These are phyloP conservation scores for Muschampia plurimacula DNA, from an alignment of 2,888 invertebrate genomes.

Conservation along the genomic window DNA sequence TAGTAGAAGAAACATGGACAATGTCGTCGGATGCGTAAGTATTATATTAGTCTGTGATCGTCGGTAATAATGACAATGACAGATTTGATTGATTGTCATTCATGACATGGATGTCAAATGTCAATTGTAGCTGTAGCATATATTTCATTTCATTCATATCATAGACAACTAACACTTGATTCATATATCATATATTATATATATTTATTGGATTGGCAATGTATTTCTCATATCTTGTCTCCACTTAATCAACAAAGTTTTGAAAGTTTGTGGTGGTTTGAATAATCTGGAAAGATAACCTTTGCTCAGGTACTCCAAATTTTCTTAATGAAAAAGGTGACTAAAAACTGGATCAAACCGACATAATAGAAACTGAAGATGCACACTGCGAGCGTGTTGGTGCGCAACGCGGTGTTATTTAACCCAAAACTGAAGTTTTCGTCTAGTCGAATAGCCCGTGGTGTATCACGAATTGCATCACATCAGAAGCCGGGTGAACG, in stretches of 20 bases:
- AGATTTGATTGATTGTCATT: too few relatives aligned
- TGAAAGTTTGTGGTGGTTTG: slow-evolving; percentile 46
- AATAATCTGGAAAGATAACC: slow-evolving; percentile 80
- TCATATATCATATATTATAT: too few relatives aligned
- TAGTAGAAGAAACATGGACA: too few relatives aligned
- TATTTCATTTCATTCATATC: too few relatives aligned
- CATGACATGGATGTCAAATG: too few relatives aligned
- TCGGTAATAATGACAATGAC: too few relatives aligned
- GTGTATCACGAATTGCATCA: slow-evolving; percentile 79
- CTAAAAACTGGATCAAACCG: slow-evolving; percentile 37
- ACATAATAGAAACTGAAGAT: slow-evolving; percentile 54
- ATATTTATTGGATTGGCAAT: too few relatives aligned
- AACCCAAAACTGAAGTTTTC: slow-evolving; percentile 66
- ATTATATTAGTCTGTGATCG: too few relatives aligned
- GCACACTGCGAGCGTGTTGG: slow-evolving; percentile 72
- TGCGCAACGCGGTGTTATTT: slow-evolving; percentile 65
- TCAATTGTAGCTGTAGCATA: too few relatives aligned
- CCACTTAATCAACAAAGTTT: neutral
- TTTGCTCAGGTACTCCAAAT: slow-evolving; percentile 46
- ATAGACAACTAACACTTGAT: too few relatives aligned
- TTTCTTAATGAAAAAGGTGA: slow-evolving; percentile 58
- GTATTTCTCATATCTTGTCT: neutral
- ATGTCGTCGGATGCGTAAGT: too few relatives aligned
- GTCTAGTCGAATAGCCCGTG: slow-evolving; percentile 60
- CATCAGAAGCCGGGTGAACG: slow-evolving; percentile 54